Conservation (phyloP, 2,113 vertebrate species). For the Sturnira hondurensis region DNA sequence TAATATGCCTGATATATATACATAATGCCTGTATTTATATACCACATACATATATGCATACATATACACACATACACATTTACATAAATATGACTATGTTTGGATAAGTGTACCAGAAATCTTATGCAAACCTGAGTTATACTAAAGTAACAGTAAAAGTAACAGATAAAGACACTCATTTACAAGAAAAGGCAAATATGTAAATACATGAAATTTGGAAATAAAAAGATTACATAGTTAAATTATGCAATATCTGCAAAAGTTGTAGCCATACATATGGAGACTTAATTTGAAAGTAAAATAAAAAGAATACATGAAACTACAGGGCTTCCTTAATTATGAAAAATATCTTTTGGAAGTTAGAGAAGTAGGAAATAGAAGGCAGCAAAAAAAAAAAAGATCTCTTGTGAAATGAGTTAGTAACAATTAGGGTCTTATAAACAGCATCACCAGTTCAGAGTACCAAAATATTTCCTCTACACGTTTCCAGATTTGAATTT, state of each 20-base stretch:
- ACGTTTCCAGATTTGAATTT: slow-evolving; percentile 51
- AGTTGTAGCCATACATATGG: not conserved
- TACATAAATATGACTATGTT: not conserved
- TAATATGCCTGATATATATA: not conserved
- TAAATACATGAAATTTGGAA: not conserved
- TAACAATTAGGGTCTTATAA: not conserved
- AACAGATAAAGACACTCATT: not conserved
- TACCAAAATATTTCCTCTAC: slow-evolving; percentile 53
- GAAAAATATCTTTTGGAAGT: slow-evolving; percentile 23
- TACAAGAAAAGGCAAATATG: slow-evolving; percentile 10
- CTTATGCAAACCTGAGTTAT: not conserved
- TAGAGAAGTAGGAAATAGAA: slow-evolving; percentile 8
- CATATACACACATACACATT: not conserved
- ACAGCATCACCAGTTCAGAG: slow-evolving; percentile 9
- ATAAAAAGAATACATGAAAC: not conserved
- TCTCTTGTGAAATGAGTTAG: not conserved
- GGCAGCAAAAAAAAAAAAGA: not conserved
- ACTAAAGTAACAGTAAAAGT: not conserved
- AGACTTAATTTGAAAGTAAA: slow-evolving; percentile 25
- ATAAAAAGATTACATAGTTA: slow-evolving; percentile 3
- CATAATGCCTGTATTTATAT: too few relatives aligned
- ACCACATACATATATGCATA: too few relatives aligned
- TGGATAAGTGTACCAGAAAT: not conserved
- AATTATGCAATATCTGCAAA: not conserved
- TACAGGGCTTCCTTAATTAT: not conserved